Percentiles rank a stretch among this genome's conserved stretches.
These are phyloP conservation scores for Lamproptera curius DNA, from an alignment of 2,888 invertebrate species.

Conservation along the genomic window DNA sequence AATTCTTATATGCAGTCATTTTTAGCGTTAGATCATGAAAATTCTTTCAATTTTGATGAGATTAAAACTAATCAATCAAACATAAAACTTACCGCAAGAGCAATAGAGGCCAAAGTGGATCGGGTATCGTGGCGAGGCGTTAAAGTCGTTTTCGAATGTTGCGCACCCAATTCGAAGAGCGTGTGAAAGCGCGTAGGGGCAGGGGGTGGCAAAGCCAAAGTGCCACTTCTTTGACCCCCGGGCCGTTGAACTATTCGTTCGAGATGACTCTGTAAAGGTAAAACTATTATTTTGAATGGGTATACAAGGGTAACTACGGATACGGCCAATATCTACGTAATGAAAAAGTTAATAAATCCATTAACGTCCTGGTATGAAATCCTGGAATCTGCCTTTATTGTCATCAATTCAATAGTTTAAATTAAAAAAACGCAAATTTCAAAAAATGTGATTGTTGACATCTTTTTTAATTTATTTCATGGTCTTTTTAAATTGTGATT, in stretches of 20 bases:
- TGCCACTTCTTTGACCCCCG: conserved; percentile 68
- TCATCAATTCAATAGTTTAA: too few species aligned
- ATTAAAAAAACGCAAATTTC: too few species aligned
- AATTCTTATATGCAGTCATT: too few species aligned
- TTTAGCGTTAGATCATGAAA: too few species aligned
- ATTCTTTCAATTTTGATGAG: background rate
- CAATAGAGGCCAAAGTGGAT: conserved; percentile 89
- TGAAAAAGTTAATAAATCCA: too few species aligned
- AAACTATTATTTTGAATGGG: conserved; percentile 1
- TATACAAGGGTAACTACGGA: too few species aligned
- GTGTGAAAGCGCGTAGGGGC: conserved; percentile 85
- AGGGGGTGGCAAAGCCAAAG: conserved; percentile 61
- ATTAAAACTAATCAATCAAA: background rate
- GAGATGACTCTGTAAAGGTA: conserved; percentile 83
- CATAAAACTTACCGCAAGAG: conserved; percentile 76
- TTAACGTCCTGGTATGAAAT: too few species aligned
- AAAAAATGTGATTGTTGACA: too few species aligned
- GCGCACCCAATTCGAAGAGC: conserved; percentile 88
- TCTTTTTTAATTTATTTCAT: too few species aligned
- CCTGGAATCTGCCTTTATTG: too few species aligned
- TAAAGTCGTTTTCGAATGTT: conserved; percentile 73
- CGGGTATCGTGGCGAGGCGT: conserved; percentile 76
- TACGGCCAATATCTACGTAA: too few species aligned
- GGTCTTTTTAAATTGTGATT: too few species aligned
- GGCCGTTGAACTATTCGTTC: conserved; percentile 93